Percentiles rank a stretch among this genome's conserved stretches.
phyloP scores from a whole-genome alignment of 1,140 invertebrate genomes.

The Drosophila pectinifera region DNA sequence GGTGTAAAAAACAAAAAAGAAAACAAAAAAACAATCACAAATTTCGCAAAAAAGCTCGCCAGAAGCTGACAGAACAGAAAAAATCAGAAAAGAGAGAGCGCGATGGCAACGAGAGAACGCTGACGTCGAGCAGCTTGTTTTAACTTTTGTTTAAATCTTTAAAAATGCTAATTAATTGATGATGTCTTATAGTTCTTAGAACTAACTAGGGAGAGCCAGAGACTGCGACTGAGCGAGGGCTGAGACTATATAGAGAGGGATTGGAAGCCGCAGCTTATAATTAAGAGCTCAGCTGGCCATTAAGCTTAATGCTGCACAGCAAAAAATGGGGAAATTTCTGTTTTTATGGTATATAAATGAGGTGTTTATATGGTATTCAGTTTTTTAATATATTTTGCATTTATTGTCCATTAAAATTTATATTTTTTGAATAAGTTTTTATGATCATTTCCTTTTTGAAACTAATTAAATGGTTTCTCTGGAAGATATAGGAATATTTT shows the following conservation, averaged over 20 bases:
- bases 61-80: conserved; percentile 41
- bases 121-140: conserved; percentile 52
- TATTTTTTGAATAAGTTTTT: background rate
- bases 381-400: background rate
- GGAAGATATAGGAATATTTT: too few species aligned
- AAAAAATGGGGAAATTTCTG: background rate
- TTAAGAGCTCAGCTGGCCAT: conserved; percentile 44
- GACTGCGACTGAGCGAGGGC: background rate
- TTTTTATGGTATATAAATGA: background rate
- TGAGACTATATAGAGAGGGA: background rate
- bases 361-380: too few species aligned
- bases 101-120: conserved; percentile 16
- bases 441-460: too few species aligned
- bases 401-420: background rate
- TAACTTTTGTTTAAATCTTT: conserved; percentile 47
- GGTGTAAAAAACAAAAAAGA: conserved; percentile 56
- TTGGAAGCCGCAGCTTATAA: conserved; percentile 30
- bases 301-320: conserved; percentile 4
- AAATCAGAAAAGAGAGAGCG: conserved; percentile 17
- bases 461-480: background rate
- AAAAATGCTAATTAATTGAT: conserved; percentile 70
- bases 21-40: conserved; percentile 40
- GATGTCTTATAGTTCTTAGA: conserved; percentile 44
- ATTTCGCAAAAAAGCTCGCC: conserved; percentile 63
- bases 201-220: background rate